These are phyloP conservation scores for mouse (Mus musculus) DNA, from an alignment of 2,113 vertebrate genomes.

Conservation along the genomic window DNA sequence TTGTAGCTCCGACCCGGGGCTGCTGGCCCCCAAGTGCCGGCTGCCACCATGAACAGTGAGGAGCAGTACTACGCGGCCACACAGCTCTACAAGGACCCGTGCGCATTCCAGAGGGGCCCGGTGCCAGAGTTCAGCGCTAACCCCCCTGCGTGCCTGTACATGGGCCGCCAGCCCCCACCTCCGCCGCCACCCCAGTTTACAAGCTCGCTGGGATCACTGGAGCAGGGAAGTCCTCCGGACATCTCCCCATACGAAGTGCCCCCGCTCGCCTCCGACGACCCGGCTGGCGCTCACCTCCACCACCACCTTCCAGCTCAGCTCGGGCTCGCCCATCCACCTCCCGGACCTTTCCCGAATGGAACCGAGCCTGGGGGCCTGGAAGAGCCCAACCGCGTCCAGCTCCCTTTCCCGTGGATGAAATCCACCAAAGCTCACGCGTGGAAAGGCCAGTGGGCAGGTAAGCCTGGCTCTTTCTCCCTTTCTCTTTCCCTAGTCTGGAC, in stretches of 20 bases:
- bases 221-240: slow-evolving; percentile 91
- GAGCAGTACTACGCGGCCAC: slow-evolving; percentile 93
- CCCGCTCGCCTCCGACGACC: slow-evolving; percentile 90
- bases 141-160: slow-evolving; percentile 96
- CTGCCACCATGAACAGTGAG: slow-evolving; percentile 94
- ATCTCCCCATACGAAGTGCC: slow-evolving; percentile 92
- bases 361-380: slow-evolving; percentile 86
- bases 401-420: slow-evolving; percentile 99
- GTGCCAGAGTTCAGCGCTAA: slow-evolving; percentile 91
- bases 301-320: slow-evolving; percentile 87
- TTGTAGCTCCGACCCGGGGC: slow-evolving; percentile 53
- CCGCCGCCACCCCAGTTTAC: slow-evolving; percentile 86
- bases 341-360: slow-evolving; percentile 89
- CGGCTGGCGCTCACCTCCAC: slow-evolving; percentile 88
- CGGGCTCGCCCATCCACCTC: slow-evolving; percentile 85
- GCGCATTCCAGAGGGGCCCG: slow-evolving; percentile 92
- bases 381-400: slow-evolving; percentile 89
- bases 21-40: neutral
- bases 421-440: slow-evolving; percentile 97
- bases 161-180: slow-evolving; percentile 92
- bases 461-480: slow-evolving; percentile 57
- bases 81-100: slow-evolving; percentile 96
- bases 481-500: neutral
- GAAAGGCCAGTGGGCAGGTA: slow-evolving; percentile 98
- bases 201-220: slow-evolving; percentile 88